Evolutionary conservation across 2,113 vertebrate species (phyloP).

Genomic region (Prietella phreatophila): DNA sequence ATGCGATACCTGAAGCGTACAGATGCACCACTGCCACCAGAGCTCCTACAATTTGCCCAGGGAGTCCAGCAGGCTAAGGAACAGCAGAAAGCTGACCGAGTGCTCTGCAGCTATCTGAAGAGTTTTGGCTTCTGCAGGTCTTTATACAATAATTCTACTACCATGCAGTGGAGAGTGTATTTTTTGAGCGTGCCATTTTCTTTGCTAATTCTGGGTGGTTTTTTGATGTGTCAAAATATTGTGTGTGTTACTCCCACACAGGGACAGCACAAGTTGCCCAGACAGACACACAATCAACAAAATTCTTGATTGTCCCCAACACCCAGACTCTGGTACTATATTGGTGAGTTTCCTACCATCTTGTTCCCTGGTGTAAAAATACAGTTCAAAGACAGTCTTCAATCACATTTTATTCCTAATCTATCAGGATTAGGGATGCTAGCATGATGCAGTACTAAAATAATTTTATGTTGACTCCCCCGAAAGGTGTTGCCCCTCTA

Average conservation of each 20-base stretch:
- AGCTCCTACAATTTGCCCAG: conserved; percentile 72
- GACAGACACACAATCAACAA: conserved; percentile 66
- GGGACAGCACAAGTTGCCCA: conserved; percentile 62
- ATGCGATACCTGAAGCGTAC: conserved; percentile 75
- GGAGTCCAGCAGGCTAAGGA: conserved; percentile 72
- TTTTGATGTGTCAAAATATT: not conserved
- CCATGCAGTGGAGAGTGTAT: not conserved
- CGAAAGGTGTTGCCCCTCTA: conserved; percentile 69
- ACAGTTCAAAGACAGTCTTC: not conserved
- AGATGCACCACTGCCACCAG: conserved; percentile 71
- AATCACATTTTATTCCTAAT: not conserved
- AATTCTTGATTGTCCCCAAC: conserved; percentile 60
- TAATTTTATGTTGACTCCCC: not conserved
- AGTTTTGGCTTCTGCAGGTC: conserved; percentile 87
- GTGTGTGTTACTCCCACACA: conserved; percentile 30
- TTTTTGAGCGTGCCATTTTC: too few species aligned
- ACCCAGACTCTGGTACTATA: conserved; percentile 60
- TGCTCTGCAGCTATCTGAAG: conserved; percentile 83
- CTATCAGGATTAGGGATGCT: not conserved
- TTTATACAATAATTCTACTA: conserved; percentile 22
- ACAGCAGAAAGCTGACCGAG: conserved; percentile 66
- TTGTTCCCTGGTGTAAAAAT: not conserved
- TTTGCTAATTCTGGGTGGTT: not conserved
- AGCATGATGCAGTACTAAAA: not conserved
- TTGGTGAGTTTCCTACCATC: conserved; percentile 57